Conservation (phyloP, 2,888 invertebrate genomes). For the Clusia tigrina region DNA sequence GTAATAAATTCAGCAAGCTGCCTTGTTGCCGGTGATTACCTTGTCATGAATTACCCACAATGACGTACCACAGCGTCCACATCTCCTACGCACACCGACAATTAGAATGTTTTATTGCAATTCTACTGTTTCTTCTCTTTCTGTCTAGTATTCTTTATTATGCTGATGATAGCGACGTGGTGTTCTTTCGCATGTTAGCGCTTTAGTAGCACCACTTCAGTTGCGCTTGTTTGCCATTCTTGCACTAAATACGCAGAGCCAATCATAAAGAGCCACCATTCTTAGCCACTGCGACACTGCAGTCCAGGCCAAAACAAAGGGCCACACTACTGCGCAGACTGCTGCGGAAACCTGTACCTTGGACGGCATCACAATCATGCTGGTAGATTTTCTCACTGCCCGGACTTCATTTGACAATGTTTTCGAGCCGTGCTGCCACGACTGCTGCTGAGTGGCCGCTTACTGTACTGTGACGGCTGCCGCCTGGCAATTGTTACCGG, state of each 20-base stretch:
- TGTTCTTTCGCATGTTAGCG: no score
- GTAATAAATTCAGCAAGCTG: background rate
- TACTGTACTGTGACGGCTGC: background rate
- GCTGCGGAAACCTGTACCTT: no score
- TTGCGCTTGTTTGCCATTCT: background rate
- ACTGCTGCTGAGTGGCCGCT: background rate
- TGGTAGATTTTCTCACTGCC: no score
- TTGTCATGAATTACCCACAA: constrained; percentile 3
- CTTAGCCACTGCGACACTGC: no score
- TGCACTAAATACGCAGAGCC: background rate
- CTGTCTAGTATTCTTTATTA: background rate
- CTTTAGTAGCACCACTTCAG: background rate
- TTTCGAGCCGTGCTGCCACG: background rate
- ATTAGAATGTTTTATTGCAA: constrained; percentile 47
- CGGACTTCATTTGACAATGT: no score
- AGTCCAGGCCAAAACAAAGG: no score
- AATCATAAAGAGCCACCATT: background rate
- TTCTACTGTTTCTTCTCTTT: background rate
- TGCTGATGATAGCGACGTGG: background rate
- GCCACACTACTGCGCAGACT: no score
- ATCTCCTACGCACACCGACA: constrained; percentile 38
- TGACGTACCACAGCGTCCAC: background rate
- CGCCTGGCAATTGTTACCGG: background rate
- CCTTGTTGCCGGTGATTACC: background rate
- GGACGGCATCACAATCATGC: no score